phyloP scores from a whole-genome alignment of 2,888 invertebrate genomes.

The Yponomeuta cagnagella region DNA sequence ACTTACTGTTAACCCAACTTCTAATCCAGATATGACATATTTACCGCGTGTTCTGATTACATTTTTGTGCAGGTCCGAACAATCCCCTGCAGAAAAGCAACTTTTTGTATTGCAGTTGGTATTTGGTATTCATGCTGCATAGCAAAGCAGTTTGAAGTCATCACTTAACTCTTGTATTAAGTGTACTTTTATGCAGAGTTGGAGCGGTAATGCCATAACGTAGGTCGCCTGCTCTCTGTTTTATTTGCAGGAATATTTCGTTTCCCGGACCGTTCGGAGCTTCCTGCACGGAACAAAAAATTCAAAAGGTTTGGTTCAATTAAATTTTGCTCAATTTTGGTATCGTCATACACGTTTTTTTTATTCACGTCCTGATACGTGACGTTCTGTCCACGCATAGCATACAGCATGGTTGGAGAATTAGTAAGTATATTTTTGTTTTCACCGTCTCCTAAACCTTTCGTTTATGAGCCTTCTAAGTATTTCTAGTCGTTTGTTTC shows the following conservation, averaged over 20 bases:
- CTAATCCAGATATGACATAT: no score
- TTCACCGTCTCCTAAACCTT: background rate
- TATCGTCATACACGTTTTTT: no score
- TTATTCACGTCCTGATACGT: no score
- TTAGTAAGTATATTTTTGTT: no score
- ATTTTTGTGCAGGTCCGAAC: background rate
- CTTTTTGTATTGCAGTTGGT: background rate
- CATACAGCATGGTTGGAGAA: no score
- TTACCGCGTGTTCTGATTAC: no score
- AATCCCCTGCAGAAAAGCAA: background rate
- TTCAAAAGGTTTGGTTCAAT: no score
- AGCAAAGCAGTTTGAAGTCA: slow-evolving; percentile 3
- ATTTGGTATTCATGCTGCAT: background rate
- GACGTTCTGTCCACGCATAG: no score
- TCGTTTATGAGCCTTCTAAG: background rate
- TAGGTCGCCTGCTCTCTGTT: background rate
- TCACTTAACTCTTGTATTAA: background rate
- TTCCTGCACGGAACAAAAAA: background rate
- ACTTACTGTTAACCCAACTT: no score
- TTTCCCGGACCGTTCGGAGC: background rate
- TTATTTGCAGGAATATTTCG: slow-evolving; percentile 3
- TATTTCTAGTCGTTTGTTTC: background rate
- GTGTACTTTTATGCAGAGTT: background rate
- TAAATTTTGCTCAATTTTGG: no score
- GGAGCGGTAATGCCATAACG: background rate